These are phyloP conservation scores for Mesocricetus auratus DNA, from an alignment of 2,113 vertebrate species.

Conservation along the genomic window DNA sequence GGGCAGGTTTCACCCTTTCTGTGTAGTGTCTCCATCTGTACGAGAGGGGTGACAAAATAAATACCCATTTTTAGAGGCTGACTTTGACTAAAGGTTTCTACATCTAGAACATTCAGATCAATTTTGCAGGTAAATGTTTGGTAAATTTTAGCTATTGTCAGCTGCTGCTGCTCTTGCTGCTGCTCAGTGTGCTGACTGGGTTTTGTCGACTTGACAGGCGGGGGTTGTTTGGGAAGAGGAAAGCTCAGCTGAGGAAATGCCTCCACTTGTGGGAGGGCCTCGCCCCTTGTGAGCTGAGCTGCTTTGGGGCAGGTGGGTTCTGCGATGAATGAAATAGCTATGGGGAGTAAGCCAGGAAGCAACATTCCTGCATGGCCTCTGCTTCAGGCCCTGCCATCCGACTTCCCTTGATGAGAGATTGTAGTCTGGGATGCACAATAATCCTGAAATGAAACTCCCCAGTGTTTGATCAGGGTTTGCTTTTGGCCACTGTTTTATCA, in stretches of 20 bases:
- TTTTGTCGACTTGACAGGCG: background rate
- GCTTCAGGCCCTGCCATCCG: background rate
- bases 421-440: background rate
- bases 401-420: background rate
- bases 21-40: background rate
- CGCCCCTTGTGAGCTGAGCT: background rate
- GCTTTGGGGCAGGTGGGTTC: background rate
- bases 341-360: too few relatives aligned
- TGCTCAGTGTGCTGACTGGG: background rate
- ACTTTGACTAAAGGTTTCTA: slow-evolving; percentile 14
- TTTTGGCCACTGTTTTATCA: background rate
- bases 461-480: background rate
- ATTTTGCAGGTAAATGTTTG: background rate
- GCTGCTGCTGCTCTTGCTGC: background rate
- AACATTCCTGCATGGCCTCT: background rate
- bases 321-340: too few relatives aligned
- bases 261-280: background rate
- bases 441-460: too few relatives aligned
- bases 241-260: background rate
- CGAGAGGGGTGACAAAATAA: background rate
- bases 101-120: background rate
- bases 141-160: background rate
- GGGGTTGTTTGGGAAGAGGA: background rate
- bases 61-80: background rate
- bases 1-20: background rate